Base-by-base conservation (phyloP, 2,113 vertebrate species). In the Anguilla japonica region DNA sequence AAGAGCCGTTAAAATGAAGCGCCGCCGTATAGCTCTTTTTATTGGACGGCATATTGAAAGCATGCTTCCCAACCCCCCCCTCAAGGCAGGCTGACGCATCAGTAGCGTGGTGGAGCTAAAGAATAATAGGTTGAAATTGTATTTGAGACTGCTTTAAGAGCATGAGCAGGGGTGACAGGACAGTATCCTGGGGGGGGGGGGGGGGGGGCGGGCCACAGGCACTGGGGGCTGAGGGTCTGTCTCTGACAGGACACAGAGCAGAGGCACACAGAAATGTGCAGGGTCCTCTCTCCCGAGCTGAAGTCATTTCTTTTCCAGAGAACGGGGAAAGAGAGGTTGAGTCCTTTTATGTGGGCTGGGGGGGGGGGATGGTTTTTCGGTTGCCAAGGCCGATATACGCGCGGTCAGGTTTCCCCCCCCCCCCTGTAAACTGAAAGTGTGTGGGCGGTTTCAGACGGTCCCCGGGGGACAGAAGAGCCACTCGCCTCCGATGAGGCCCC, bases 1-100 rank as follows among this genome's bases (percentile, higher is more conserved):
- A 94, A 94, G 83, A 89, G 91, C 93, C 94, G 95, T 96, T 96
- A 96, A 96, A 96, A 93, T 93, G 90, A 92, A 94, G 90, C 91
- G 63, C 91, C 92, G 92, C 91, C 91, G 96, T 95, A 91, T 92
- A 95, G 92, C 92, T 90, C 86, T 91, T 94, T 94, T 93, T 92
- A 93, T 92, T 90, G 88, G 15, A 92, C 93, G 91, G 92, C 93
- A 88, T 93, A 93, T 95, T 94, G 94, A 95, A 95, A 92, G 89
- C 93, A 95, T 92, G 91, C 91, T 78, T 60, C 90, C 75, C 53
- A 34, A 34, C 34, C 57, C 57, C 20, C n/a, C 41, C 41, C 40
- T 22, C 39, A 3, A 16, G 75, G 95, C 90, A 91, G 91, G 93
- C 93, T 92, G 90, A 91, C 90, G 92, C 89, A 83, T 91, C 87